A percentile compares a stretch with the other conserved stretches of the same genome.
Evolutionary conservation across 2,797 vertebrate species (phyloP).

Genomic region (Geotria australis): DNA sequence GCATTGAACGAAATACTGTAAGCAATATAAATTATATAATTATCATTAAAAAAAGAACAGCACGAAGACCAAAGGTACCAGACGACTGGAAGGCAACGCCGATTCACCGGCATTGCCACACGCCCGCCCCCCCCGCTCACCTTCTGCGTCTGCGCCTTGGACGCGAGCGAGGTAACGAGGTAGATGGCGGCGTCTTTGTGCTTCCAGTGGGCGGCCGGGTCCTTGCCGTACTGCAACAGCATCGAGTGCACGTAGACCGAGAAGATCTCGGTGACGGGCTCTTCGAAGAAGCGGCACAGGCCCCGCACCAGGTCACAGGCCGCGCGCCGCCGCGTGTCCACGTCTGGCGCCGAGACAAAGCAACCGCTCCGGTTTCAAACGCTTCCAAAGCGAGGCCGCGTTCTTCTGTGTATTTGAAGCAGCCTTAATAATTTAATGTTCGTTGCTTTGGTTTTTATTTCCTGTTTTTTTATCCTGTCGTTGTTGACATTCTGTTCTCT

Average conservation of each 20-base stretch:
- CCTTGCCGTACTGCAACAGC: slow-evolving; percentile 70
- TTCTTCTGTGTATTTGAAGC: slow-evolving; percentile 3
- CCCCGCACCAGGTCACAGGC: slow-evolving; percentile 86
- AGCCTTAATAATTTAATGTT: too few relatives aligned
- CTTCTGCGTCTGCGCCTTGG: slow-evolving; percentile 96
- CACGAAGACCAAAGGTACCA: too few relatives aligned
- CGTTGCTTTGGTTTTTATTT: too few relatives aligned
- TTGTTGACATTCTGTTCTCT: too few relatives aligned
- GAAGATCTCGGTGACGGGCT: slow-evolving; percentile 83
- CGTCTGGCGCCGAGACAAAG: slow-evolving; percentile 23
- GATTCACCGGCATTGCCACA: too few relatives aligned
- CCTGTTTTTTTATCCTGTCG: too few relatives aligned
- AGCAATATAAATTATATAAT: too few relatives aligned
- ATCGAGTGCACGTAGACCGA: slow-evolving; percentile 93
- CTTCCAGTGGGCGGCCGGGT: slow-evolving; percentile 71
- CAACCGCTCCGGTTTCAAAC: slow-evolving; percentile 1
- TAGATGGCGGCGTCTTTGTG: slow-evolving; percentile 97
- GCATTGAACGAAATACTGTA: too few relatives aligned
- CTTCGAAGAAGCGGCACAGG: slow-evolving; percentile 86
- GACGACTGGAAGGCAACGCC: too few relatives aligned
- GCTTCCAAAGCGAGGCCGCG: slow-evolving; percentile 2
- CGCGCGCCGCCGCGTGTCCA: slow-evolving; percentile 77
- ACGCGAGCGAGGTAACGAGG: slow-evolving; percentile 80
- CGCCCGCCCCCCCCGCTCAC: slow-evolving; percentile 9
- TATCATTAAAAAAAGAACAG: too few relatives aligned